phyloP scores from a whole-genome alignment of 2,797 vertebrate genomes.

The Brachyalestes nurse region DNA sequence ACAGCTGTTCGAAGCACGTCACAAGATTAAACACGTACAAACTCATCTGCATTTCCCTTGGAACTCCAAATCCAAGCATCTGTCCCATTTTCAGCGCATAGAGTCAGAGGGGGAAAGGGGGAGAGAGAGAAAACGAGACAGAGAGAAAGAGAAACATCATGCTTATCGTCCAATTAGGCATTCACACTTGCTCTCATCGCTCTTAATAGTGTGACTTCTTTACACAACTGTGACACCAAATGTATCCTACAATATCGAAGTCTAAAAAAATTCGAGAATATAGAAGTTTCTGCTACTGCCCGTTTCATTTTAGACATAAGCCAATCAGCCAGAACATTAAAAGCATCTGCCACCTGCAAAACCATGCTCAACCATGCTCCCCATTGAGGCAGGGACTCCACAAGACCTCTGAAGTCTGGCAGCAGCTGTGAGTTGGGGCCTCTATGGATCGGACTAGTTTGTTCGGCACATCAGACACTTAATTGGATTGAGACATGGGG shows the following conservation, averaged over 20 bases:
- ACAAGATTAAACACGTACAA: constrained; percentile 7
- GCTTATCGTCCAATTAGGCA: constrained; percentile 12
- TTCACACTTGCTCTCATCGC: constrained; percentile 28
- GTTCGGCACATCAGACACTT: too few relatives aligned
- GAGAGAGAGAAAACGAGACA: not conserved
- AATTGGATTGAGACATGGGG: too few relatives aligned
- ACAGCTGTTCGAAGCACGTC: constrained; percentile 10
- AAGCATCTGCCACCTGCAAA: too few relatives aligned
- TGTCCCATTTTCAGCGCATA: constrained; percentile 3
- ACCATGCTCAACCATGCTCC: too few relatives aligned
- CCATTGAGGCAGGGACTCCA: too few relatives aligned
- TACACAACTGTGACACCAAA: not conserved
- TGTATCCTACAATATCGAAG: not conserved
- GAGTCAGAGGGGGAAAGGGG: not conserved
- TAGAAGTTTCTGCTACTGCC: too few relatives aligned
- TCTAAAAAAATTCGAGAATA: not conserved
- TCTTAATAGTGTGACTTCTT: not conserved
- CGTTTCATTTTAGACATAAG: too few relatives aligned
- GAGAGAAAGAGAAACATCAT: not conserved
- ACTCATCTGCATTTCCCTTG: constrained; percentile 16
- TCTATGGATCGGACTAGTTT: too few relatives aligned
- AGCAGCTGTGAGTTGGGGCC: too few relatives aligned
- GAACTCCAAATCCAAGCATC: constrained; percentile 28
- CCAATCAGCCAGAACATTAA: too few relatives aligned
- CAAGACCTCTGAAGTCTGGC: too few relatives aligned